Base-by-base conservation (phyloP, 2,113 vertebrate species). In the Microtus richardsoni region DNA sequence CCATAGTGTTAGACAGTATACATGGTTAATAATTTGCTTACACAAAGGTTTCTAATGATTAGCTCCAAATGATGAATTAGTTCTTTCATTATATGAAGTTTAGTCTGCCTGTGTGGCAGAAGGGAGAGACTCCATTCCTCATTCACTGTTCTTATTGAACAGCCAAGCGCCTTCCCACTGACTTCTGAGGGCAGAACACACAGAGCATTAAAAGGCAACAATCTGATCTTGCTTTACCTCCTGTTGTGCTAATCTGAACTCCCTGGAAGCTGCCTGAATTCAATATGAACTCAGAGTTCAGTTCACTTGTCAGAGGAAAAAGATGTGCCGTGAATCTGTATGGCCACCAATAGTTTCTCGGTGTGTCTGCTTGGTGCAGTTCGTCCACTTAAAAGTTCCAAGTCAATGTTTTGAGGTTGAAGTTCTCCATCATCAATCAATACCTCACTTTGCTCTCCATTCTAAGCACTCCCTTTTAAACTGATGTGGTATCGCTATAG, bases 361-460 rank as follows among this genome's bases (percentile, higher is more conserved):
- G 36, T 91, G 33, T 26, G 9, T 62, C 95, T 97, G 89, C 80
- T 78, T 73, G 62, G 91, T 54, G 73, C 71, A 96, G 91, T 84
- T 95, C 78, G 49, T 73, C 64, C 94, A 79, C 96, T 93, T 96
- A 94, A 95, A 97, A 98, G 88, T 97, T 79, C 58, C 26, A 97
- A 98, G 87, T 95, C 90, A 82, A 84, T 96, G 92, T 96, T 98
- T 95, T 96, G 92, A 97, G 90, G 75, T 96, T 96, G 91, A 98
- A 90, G 92, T 96, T 97, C 94, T 98, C 93, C 96, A 68, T 98
- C 82, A 39, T 73, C 70, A 70, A 62, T 97, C 96, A 88, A 85
- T 91, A 88, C 88, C 92, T 93, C 64, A 88, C 24, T 44, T 70
- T n/a, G n/a, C n/a, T 26, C 83, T 90, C 49, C 26, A 86, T 36